Evolutionary conservation across 2,888 invertebrate species (phyloP).

Genomic region (Drosophila macrospina): DNA sequence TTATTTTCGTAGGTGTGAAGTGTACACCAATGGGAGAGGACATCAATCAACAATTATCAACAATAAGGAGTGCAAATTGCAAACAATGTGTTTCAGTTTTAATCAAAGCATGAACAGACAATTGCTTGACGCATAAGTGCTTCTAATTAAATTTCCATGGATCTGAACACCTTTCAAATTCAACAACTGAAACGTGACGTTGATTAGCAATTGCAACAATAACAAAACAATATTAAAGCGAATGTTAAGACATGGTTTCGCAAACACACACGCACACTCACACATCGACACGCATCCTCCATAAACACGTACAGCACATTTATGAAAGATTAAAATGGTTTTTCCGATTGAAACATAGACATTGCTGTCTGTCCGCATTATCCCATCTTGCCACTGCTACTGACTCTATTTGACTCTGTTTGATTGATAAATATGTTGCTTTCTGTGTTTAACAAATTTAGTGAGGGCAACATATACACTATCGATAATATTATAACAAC

Average conservation of each 20-base stretch:
- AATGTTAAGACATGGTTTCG: conserved; percentile 14
- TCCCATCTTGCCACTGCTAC: background rate
- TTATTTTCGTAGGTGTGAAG: background rate
- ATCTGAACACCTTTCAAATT: conserved; percentile 24
- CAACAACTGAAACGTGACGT: conserved; percentile 29
- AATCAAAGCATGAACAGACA: background rate
- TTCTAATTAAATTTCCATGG: conserved; percentile 27
- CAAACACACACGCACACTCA: conserved; percentile 12
- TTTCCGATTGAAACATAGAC: conserved; percentile 44
- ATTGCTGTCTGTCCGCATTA: background rate
- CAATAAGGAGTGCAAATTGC: background rate
- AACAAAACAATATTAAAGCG: conserved; percentile 14
- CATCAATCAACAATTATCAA: no score
- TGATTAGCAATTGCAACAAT: conserved; percentile 1
- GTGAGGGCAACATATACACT: conserved; percentile 35
- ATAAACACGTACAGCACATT: conserved; percentile 64
- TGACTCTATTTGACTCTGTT: conserved; percentile 10
- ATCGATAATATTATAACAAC: conserved; percentile 51
- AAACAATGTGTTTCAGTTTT: background rate
- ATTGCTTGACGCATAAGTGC: background rate
- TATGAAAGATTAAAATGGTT: conserved; percentile 58
- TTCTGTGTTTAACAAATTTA: conserved; percentile 58
- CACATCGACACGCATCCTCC: conserved; percentile 22
- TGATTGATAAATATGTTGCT: conserved; percentile 21
- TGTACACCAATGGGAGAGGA: background rate